Conservation (phyloP, 2,797 vertebrate genomes). For the Hylomyscus alleni region DNA sequence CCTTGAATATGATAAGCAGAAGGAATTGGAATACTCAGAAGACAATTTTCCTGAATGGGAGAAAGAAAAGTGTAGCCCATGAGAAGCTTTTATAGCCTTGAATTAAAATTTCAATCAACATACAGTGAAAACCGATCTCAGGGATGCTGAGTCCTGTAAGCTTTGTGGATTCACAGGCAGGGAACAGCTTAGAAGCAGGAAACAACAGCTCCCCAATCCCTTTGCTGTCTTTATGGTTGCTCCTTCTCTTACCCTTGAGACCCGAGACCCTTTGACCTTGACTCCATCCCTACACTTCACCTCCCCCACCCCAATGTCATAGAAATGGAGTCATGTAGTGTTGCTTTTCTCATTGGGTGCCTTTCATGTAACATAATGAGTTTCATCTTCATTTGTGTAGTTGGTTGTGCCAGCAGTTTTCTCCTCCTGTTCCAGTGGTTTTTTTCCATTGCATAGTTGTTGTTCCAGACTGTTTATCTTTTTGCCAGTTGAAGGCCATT, state of each 20-base stretch:
- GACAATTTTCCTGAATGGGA: constrained; percentile 42
- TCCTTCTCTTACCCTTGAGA: background rate
- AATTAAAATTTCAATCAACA: background rate
- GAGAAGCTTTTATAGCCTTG: background rate
- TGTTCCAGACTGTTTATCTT: background rate
- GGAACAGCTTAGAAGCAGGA: background rate
- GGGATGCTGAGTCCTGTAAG: background rate
- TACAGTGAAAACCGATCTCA: background rate
- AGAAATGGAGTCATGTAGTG: background rate
- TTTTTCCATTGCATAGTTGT: background rate
- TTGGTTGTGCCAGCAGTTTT: background rate
- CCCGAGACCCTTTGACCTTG: background rate
- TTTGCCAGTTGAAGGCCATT: background rate
- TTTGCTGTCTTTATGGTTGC: background rate
- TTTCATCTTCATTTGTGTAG: background rate
- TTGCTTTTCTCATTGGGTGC: background rate
- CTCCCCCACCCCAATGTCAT: background rate
- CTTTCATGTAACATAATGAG: background rate
- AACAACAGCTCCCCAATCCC: background rate
- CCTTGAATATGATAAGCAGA: background rate
- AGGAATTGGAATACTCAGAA: constrained; percentile 40
- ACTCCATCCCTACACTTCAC: background rate
- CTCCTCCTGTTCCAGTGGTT: background rate
- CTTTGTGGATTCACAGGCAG: background rate
- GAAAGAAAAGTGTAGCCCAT: background rate